These are phyloP conservation scores for Machimus atricapillus DNA, from an alignment of 2,888 invertebrate genomes.

Conservation along the genomic window DNA sequence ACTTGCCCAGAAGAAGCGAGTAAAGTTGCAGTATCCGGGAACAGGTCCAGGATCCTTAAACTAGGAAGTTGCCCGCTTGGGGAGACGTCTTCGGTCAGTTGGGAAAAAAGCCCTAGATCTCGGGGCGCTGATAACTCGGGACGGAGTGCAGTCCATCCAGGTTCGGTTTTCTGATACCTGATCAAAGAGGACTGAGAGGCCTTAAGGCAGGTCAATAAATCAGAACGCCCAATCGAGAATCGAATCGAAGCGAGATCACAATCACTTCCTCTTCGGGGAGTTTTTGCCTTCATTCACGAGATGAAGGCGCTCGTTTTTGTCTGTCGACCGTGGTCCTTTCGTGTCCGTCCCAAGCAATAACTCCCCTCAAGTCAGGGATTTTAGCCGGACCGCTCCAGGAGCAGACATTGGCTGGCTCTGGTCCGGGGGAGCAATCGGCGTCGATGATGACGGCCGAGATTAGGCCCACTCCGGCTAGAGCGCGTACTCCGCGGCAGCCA, in stretches of 20 bases:
- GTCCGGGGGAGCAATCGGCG: conserved; percentile 20
- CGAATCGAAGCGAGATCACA: conserved; percentile 37
- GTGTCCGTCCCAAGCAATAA: neutral
- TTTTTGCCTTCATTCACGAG: conserved; percentile 15
- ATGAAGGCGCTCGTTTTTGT: conserved; percentile 19
- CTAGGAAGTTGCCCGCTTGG: neutral
- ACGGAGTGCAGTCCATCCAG: conserved; percentile 47
- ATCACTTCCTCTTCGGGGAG: conserved; percentile 39
- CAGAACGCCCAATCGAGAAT: conserved; percentile 45
- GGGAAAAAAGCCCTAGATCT: neutral
- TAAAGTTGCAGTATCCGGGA: neutral
- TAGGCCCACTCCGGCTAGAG: neutral
- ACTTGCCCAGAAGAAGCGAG: neutral
- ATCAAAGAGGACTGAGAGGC: conserved; percentile 46
- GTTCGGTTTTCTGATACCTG: conserved; percentile 46
- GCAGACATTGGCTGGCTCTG: conserved; percentile 4
- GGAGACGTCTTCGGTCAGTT: neutral
- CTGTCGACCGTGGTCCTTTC: conserved; percentile 34
- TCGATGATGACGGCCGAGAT: conserved; percentile 44
- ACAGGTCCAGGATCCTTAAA: neutral
- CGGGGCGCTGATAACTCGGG: conserved; percentile 11
- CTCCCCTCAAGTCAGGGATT: neutral
- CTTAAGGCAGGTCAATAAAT: conserved; percentile 49
- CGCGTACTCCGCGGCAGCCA: neutral
- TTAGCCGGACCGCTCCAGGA: neutral